phyloP scores from a whole-genome alignment of 2,113 vertebrate species.

The Hyaena hyaena region DNA sequence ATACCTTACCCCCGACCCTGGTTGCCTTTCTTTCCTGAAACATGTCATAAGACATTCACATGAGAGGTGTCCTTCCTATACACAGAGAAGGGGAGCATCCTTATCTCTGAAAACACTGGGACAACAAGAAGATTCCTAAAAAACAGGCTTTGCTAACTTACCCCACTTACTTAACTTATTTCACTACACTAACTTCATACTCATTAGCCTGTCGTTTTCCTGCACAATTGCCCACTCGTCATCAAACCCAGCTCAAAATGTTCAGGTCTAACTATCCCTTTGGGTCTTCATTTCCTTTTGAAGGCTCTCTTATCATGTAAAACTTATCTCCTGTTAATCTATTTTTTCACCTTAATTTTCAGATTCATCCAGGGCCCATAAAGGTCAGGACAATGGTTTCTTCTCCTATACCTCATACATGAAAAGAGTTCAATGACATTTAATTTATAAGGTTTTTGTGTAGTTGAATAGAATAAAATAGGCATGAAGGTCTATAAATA shows the following conservation, averaged over 20 bases:
- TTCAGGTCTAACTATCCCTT: neutral
- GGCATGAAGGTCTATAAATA: neutral
- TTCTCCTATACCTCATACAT: neutral
- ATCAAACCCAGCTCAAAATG: neutral
- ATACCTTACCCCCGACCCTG: accelerated
- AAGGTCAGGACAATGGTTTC: neutral
- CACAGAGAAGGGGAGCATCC: neutral
- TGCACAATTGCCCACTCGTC: neutral
- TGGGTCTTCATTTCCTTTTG: neutral
- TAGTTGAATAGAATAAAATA: neutral
- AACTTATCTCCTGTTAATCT: neutral
- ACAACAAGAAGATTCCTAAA: neutral
- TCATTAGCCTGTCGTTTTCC: too few relatives aligned
- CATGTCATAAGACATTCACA: neutral
- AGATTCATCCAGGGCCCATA: neutral
- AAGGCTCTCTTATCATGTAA: neutral
- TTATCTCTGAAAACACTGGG: neutral
- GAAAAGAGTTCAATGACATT: neutral
- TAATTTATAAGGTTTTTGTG: neutral
- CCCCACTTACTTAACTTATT: too few relatives aligned
- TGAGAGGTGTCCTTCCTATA: neutral
- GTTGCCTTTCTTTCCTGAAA: neutral
- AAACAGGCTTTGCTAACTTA: neutral
- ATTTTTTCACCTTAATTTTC: neutral
- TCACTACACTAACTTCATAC: neutral